Percentiles rank a stretch among this genome's conserved stretches.
phyloP scores from a whole-genome alignment of 2,888 invertebrate genomes.

The Euphydryas editha region DNA sequence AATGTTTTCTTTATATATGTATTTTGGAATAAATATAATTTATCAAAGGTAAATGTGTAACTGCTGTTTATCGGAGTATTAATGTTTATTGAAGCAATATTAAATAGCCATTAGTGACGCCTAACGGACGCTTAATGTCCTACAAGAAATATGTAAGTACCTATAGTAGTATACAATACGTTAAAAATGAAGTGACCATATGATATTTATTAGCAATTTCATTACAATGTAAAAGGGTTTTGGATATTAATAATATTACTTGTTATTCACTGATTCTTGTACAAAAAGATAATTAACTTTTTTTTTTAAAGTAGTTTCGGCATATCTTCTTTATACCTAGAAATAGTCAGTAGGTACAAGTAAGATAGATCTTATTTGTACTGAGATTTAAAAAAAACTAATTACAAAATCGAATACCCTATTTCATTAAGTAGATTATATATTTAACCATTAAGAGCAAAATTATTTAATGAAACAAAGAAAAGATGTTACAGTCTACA shows the following conservation, averaged over 20 bases:
- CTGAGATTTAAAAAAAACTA: too few relatives aligned
- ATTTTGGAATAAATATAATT: slow-evolving; percentile 20
- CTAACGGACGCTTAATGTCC: slow-evolving; percentile 41
- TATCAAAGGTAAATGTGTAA: slow-evolving; percentile 26
- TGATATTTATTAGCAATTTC: not conserved
- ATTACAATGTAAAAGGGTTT: not conserved
- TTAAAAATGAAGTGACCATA: not conserved
- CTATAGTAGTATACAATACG: slow-evolving; percentile 10
- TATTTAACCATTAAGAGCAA: too few relatives aligned
- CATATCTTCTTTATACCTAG: too few relatives aligned
- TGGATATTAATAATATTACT: not conserved
- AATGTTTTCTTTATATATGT: not conserved
- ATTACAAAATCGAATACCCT: too few relatives aligned
- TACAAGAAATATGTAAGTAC: slow-evolving; percentile 24
- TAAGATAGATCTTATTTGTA: too few relatives aligned
- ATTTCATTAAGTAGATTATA: too few relatives aligned
- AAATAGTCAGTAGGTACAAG: too few relatives aligned
- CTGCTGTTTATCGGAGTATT: slow-evolving; percentile 47
- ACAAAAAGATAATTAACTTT: too few relatives aligned
- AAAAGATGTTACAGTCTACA: too few relatives aligned
- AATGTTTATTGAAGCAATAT: slow-evolving; percentile 51
- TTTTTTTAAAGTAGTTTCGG: too few relatives aligned
- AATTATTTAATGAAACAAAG: too few relatives aligned
- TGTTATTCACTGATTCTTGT: not conserved
- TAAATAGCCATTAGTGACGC: slow-evolving; percentile 55